Evolutionary conservation across 2,888 invertebrate genomes (phyloP).

Genomic region (Macrosoma leucophasiata): DNA sequence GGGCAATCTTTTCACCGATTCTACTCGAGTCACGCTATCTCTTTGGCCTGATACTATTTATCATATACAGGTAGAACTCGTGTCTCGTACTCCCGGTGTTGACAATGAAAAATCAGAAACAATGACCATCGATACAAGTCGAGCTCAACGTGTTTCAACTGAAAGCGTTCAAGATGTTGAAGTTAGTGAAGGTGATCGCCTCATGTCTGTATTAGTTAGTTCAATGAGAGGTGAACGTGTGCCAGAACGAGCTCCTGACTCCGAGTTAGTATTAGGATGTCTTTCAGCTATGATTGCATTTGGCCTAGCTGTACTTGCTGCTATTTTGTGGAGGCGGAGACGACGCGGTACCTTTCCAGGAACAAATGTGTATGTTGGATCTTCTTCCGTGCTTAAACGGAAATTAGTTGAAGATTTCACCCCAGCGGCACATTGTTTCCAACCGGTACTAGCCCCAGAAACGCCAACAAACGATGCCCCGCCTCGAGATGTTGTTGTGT

Average conservation of each 20-base stretch:
- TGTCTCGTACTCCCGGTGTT: slow-evolving; percentile 76
- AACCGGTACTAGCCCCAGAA: slow-evolving; percentile 75
- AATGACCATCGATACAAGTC: slow-evolving; percentile 79
- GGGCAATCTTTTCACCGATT: slow-evolving; percentile 88
- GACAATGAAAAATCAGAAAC: slow-evolving; percentile 79
- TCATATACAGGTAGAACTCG: slow-evolving; percentile 85
- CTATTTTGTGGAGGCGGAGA: slow-evolving; percentile 75
- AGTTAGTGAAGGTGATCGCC: slow-evolving; percentile 74
- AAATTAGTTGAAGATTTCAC: slow-evolving; percentile 78
- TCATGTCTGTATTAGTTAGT: slow-evolving; percentile 78
- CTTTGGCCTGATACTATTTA: slow-evolving; percentile 88
- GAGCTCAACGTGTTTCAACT: slow-evolving; percentile 78
- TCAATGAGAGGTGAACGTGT: slow-evolving; percentile 78
- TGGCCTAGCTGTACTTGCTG: slow-evolving; percentile 66
- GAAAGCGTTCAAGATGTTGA: slow-evolving; percentile 78
- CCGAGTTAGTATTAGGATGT: slow-evolving; percentile 76
- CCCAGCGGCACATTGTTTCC: slow-evolving; percentile 70
- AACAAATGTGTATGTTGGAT: slow-evolving; percentile 77
- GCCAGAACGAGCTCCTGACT: slow-evolving; percentile 67
- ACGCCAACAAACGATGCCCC: slow-evolving; percentile 56
- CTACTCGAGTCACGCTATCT: slow-evolving; percentile 85
- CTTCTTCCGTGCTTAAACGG: slow-evolving; percentile 75
- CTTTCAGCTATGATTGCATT: slow-evolving; percentile 74
- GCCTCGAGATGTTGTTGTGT: slow-evolving; percentile 77
- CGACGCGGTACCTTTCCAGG: slow-evolving; percentile 73